Conservation (phyloP, 2,797 vertebrate genomes). For the Acanthornis magna region DNA sequence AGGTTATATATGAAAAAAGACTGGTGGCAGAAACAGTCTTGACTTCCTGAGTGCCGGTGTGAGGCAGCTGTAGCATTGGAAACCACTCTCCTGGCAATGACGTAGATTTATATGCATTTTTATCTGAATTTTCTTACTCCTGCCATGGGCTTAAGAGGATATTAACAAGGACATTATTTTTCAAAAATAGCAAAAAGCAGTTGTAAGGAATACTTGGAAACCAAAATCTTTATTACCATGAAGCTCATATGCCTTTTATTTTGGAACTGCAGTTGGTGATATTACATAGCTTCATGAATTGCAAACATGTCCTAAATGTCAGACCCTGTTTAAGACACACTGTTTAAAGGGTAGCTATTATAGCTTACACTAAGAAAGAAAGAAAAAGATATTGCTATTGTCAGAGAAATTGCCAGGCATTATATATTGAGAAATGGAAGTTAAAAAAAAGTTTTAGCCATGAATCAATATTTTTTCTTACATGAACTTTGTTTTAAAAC, state of each 20-base stretch:
- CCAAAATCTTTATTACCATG: neutral
- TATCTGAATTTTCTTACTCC: neutral
- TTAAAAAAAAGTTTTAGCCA: neutral
- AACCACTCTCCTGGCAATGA: neutral
- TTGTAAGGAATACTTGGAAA: neutral
- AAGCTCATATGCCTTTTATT: neutral
- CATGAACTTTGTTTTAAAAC: neutral
- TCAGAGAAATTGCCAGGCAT: neutral
- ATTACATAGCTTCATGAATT: neutral
- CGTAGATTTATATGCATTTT: neutral
- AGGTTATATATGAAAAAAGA: neutral
- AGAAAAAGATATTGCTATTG: neutral
- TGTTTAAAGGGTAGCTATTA: neutral
- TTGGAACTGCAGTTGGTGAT: neutral
- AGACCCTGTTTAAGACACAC: neutral
- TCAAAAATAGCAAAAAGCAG: neutral
- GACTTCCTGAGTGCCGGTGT: constrained; percentile 7
- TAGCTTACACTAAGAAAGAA: neutral
- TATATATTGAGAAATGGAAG: neutral
- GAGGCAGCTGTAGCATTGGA: neutral
- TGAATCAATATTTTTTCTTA: neutral
- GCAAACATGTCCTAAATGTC: neutral
- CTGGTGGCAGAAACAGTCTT: neutral
- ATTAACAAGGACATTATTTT: neutral
- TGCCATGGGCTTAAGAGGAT: neutral